Conservation (phyloP, 2,113 vertebrate species). For the Salvator merianae region DNA sequence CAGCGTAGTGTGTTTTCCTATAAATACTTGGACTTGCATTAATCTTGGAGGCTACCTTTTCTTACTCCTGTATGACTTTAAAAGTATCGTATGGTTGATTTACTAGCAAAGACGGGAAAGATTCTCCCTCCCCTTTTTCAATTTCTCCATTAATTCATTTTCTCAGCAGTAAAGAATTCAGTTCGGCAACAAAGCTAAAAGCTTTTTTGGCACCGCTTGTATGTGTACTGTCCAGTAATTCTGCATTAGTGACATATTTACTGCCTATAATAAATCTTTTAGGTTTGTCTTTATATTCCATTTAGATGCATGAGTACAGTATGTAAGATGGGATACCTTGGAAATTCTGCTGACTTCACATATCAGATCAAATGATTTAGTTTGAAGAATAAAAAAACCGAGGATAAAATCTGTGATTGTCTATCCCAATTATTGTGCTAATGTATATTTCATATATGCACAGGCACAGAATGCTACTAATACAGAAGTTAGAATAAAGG, state of each 20-base stretch:
- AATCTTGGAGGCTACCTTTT: conserved; percentile 70
- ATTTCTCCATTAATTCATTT: conserved; percentile 84
- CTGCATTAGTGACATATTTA: conserved; percentile 86
- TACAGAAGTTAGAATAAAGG: background rate
- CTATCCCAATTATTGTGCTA: conserved; percentile 59
- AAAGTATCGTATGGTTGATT: conserved; percentile 78
- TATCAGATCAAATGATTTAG: conserved; percentile 74
- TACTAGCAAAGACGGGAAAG: conserved; percentile 76
- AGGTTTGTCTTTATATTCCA: conserved; percentile 81
- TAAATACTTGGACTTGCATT: conserved; percentile 75
- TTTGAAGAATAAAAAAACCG: conserved; percentile 67
- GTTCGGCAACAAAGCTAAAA: conserved; percentile 87
- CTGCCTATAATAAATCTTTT: conserved; percentile 78
- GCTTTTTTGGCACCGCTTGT: conserved; percentile 84
- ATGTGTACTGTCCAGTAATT: conserved; percentile 84
- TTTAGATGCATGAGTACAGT: conserved; percentile 76
- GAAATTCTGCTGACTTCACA: conserved; percentile 80
- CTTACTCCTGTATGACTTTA: conserved; percentile 70
- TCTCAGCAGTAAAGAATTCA: conserved; percentile 85
- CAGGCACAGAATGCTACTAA: background rate
- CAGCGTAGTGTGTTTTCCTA: conserved; percentile 67
- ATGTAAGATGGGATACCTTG: conserved; percentile 67
- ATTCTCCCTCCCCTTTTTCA: conserved; percentile 70
- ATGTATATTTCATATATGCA: conserved; percentile 65
- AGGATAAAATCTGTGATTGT: conserved; percentile 51